A percentile compares a stretch with the other conserved stretches of the same genome.
Evolutionary conservation across 2,113 vertebrate species (phyloP).

Genomic region (Anolis sagrei): DNA sequence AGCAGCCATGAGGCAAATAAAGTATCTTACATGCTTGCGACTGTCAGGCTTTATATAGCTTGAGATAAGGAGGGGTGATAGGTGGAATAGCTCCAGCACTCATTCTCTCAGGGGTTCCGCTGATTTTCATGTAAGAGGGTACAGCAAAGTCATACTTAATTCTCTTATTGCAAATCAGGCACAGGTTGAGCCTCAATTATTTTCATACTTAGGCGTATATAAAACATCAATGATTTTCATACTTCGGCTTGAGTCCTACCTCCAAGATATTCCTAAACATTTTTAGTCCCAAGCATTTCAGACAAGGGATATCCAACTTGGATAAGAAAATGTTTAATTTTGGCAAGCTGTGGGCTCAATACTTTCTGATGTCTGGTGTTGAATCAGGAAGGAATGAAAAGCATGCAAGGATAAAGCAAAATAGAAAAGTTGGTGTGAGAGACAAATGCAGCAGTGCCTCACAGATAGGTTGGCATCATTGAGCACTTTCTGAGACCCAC

Average conservation of each 20-base stretch:
- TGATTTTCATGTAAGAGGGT: neutral
- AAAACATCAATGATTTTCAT: too few relatives aligned
- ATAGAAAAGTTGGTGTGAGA: neutral
- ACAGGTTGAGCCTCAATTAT: too few relatives aligned
- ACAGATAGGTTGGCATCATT: neutral
- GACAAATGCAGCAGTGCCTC: too few relatives aligned
- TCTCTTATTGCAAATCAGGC: neutral
- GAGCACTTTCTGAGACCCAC: neutral
- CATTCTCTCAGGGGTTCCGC: neutral
- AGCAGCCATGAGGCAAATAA: neutral
- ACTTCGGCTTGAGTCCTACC: too few relatives aligned
- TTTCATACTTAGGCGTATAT: too few relatives aligned
- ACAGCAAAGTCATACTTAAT: neutral
- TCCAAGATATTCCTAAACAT: too few relatives aligned
- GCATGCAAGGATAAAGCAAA: neutral
- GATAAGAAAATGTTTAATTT: neutral
- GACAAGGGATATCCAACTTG: too few relatives aligned
- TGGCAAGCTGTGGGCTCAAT: neutral
- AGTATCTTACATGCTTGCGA: neutral
- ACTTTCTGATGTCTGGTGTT: neutral
- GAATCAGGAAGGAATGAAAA: neutral
- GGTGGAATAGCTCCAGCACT: neutral
- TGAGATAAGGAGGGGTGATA: neutral
- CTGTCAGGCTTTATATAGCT: neutral
- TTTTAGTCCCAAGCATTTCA: too few relatives aligned